These are phyloP conservation scores for Cyanistes caeruleus DNA, from an alignment of 2,113 vertebrate species.

Conservation along the genomic window DNA sequence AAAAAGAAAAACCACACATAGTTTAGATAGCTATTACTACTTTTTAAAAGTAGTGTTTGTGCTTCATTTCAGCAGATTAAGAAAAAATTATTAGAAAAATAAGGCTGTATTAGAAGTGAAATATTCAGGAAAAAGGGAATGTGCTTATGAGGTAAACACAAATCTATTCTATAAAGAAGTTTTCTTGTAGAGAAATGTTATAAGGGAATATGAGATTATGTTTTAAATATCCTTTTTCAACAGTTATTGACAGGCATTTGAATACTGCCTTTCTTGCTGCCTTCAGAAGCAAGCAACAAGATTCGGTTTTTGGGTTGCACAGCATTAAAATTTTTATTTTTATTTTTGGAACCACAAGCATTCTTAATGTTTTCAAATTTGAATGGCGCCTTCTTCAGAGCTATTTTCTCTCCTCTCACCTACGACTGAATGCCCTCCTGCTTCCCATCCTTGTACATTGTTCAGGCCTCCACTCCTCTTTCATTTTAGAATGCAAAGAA, in stretches of 20 bases:
- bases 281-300: neutral
- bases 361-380: neutral
- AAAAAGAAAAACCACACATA: neutral
- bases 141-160: neutral
- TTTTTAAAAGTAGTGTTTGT: neutral
- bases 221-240: neutral
- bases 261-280: neutral
- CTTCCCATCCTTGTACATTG: neutral
- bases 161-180: neutral
- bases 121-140: neutral
- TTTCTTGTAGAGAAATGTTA: neutral
- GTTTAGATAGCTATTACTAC: neutral
- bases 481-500: neutral
- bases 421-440: neutral
- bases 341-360: neutral
- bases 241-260: neutral
- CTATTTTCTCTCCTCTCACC: neutral
- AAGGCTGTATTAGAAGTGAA: neutral
- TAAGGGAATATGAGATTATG: neutral
- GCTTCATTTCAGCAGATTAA: neutral
- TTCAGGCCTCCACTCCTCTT: neutral
- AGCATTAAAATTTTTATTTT: neutral
- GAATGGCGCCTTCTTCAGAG: neutral
- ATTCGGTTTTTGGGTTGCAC: neutral
- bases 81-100: neutral